These are phyloP conservation scores for Formica selysi DNA, from an alignment of 1,140 invertebrate genomes.

Conservation along the genomic window DNA sequence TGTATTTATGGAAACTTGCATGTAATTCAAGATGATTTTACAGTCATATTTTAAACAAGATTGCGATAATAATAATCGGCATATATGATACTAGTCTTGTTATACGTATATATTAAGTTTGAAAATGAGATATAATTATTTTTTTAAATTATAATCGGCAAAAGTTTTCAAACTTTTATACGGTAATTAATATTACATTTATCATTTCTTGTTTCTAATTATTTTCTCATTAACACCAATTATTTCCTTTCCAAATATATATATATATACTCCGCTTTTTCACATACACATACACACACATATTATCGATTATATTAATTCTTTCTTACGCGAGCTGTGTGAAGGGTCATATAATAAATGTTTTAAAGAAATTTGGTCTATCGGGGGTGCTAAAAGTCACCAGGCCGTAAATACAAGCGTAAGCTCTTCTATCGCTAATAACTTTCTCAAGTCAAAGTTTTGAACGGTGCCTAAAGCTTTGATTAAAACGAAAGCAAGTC, in stretches of 20 bases:
- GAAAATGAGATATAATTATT: constrained; percentile 37
- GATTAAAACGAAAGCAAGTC: constrained; percentile 72
- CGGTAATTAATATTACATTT: not conserved
- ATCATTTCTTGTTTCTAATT: not conserved
- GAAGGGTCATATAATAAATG: constrained; percentile 35
- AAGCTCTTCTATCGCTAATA: constrained; percentile 69
- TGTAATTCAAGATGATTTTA: not conserved
- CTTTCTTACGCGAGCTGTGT: constrained; percentile 39
- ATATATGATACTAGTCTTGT: constrained; percentile 48
- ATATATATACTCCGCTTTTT: not conserved
- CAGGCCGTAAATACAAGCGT: constrained; percentile 64
- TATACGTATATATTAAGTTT: constrained; percentile 35
- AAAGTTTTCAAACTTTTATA: constrained; percentile 4
- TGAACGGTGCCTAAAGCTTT: constrained; percentile 74
- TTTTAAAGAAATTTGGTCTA: constrained; percentile 53
- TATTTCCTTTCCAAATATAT: not conserved
- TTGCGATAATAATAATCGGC: constrained; percentile 25
- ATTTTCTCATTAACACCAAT: not conserved
- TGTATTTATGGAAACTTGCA: constrained; percentile 26
- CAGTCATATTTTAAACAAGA: constrained; percentile 25
- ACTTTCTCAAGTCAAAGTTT: constrained; percentile 67
- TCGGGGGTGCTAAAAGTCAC: constrained; percentile 42
- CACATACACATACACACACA: too few species aligned
- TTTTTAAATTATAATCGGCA: not conserved
- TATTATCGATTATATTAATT: constrained; percentile 29